Conservation (phyloP, 2,797 vertebrate species). For the Lacerta agilis region DNA sequence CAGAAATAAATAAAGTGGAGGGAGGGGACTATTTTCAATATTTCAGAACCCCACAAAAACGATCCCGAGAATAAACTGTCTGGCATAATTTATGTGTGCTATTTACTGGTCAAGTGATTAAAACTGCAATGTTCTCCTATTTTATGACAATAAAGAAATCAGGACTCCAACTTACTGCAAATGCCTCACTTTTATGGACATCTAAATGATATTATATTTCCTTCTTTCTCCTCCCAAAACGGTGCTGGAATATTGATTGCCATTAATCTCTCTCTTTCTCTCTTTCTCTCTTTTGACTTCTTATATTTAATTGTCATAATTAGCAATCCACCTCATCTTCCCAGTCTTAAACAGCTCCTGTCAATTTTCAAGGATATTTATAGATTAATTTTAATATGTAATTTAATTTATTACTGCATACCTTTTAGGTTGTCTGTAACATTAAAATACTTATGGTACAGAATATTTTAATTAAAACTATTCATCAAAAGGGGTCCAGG, state of each 20-base stretch:
- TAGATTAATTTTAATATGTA: slow-evolving; percentile 84
- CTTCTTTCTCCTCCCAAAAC: slow-evolving; percentile 69
- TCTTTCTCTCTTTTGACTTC: slow-evolving; percentile 31
- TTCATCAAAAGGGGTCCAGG: slow-evolving; percentile 85
- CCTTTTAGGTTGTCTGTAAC: slow-evolving; percentile 83
- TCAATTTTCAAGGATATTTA: slow-evolving; percentile 83
- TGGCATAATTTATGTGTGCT: slow-evolving; percentile 47
- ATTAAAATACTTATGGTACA: slow-evolving; percentile 87
- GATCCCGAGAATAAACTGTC: slow-evolving; percentile 58
- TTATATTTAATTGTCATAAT: slow-evolving; percentile 84
- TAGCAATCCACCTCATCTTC: slow-evolving; percentile 77
- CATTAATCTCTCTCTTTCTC: slow-evolving; percentile 76
- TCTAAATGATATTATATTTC: slow-evolving; percentile 73
- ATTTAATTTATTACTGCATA: slow-evolving; percentile 83
- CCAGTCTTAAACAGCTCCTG: slow-evolving; percentile 79
- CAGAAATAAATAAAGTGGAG: slow-evolving; percentile 57
- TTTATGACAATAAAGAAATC: slow-evolving; percentile 66
- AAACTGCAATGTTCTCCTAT: slow-evolving; percentile 53
- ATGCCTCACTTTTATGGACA: slow-evolving; percentile 74
- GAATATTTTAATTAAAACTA: slow-evolving; percentile 90
- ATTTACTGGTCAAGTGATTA: slow-evolving; percentile 62
- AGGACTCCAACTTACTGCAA: slow-evolving; percentile 59
- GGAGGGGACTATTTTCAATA: slow-evolving; percentile 43
- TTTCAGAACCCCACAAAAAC: slow-evolving; percentile 65
- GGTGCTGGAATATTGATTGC: slow-evolving; percentile 79